phyloP scores from a whole-genome alignment of 2,113 vertebrate species.

The Sander lucioperca region DNA sequence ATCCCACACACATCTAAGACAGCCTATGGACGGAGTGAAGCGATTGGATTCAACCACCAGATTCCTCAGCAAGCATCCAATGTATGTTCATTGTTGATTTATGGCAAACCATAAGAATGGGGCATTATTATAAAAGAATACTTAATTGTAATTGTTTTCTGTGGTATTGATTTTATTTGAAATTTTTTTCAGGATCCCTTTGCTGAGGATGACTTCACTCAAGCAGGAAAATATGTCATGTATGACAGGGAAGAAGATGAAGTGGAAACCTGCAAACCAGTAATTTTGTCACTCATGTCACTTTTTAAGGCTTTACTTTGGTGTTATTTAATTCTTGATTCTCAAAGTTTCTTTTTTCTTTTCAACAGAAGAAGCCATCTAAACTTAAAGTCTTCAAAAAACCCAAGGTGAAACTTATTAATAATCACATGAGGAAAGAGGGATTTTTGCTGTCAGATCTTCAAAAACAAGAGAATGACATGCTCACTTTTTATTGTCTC shows the following conservation, averaged over 20 bases:
- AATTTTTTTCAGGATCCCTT: conserved; percentile 27
- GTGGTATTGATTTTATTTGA: not conserved
- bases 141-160: not conserved
- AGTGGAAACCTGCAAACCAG: conserved; percentile 51
- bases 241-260: conserved; percentile 39
- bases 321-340: fast-evolving
- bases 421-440: too few relatives aligned
- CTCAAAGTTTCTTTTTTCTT: not conserved
- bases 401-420: conserved; percentile 54
- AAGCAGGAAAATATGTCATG: not conserved
- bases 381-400: conserved; percentile 62
- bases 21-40: not conserved
- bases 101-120: not conserved
- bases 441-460: not conserved
- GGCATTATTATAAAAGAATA: fast-evolving
- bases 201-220: not conserved
- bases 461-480: not conserved
- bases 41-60: not conserved
- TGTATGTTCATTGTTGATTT: conserved; percentile 22
- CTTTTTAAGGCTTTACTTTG: not conserved
- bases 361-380: conserved; percentile 60
- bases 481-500: not conserved
- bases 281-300: not conserved
- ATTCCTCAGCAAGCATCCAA: not conserved
- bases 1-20: not conserved